A percentile compares a stretch with the other conserved stretches of the same genome.
Evolutionary conservation across 1,140 invertebrate genomes (phyloP).

Genomic region (Zaprionus taronus): DNA sequence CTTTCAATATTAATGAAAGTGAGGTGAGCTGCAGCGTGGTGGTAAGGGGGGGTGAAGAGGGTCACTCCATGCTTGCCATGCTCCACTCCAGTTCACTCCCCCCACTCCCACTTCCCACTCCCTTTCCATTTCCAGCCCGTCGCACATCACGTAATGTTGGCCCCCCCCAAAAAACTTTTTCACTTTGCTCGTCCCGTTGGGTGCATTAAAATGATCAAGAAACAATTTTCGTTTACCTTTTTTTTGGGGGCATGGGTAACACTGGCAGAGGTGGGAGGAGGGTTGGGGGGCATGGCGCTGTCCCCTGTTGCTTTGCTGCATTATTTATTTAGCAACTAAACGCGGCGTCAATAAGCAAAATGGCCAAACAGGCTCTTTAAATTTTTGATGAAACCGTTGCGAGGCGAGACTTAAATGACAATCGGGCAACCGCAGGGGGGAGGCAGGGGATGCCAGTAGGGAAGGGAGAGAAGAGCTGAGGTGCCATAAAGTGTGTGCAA

Average conservation of each 20-base stretch:
- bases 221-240: constrained; percentile 83
- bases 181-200: constrained; percentile 70
- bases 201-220: constrained; percentile 83
- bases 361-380: constrained; percentile 54
- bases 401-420: not conserved
- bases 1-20: constrained; percentile 79
- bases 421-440: constrained; percentile 17
- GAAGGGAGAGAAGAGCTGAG: not conserved
- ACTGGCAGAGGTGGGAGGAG: constrained; percentile 4
- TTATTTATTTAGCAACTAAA: constrained; percentile 75
- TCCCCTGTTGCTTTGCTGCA: constrained; percentile 32
- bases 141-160: constrained; percentile 71
- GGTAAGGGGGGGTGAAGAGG: too few relatives aligned
- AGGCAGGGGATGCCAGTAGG: not conserved
- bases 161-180: constrained; percentile 60
- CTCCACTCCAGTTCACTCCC: constrained; percentile 1
- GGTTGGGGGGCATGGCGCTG: constrained; percentile 7
- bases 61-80: not conserved
- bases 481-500: constrained; percentile 2
- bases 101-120: not conserved
- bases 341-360: constrained; percentile 57
- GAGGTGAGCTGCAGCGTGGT: constrained; percentile 16
- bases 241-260: constrained; percentile 23
- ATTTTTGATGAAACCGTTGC: constrained; percentile 70
- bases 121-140: constrained; percentile 40